phyloP scores from a whole-genome alignment of 2,113 vertebrate genomes.

The Clarias batrachus region DNA sequence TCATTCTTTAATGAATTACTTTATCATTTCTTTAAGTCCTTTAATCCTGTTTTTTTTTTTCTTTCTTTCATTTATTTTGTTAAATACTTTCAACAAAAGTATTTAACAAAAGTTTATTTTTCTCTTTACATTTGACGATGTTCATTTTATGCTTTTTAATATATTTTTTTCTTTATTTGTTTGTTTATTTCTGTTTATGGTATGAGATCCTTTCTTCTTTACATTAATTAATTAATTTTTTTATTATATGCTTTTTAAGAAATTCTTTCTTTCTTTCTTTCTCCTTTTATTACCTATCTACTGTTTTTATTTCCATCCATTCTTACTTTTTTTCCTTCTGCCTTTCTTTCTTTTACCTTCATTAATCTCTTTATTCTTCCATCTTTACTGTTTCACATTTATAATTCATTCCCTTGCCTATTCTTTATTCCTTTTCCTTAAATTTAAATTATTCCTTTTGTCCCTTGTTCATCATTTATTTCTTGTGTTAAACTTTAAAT shows the following conservation, averaged over 20 bases:
- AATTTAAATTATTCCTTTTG: not conserved
- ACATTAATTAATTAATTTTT: not conserved
- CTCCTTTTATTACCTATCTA: too few relatives aligned
- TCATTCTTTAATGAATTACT: not conserved
- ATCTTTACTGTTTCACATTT: not conserved
- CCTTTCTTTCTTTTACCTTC: not conserved
- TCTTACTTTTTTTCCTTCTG: not conserved
- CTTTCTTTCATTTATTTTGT: not conserved
- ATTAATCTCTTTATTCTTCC: not conserved
- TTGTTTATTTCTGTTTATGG: not conserved
- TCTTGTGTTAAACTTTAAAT: not conserved
- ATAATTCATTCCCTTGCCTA: not conserved
- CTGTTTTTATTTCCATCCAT: too few relatives aligned
- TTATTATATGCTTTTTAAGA: too few relatives aligned
- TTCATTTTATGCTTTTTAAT: not conserved
- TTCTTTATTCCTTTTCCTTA: not conserved
- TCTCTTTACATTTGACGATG: not conserved
- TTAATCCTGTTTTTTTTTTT: too few relatives aligned
- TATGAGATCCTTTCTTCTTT: not conserved
- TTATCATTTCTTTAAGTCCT: not conserved
- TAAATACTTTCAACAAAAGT: too few relatives aligned
- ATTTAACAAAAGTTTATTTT: too few relatives aligned
- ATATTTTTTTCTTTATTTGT: not conserved
- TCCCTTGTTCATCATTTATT: not conserved
- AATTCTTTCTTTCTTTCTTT: not conserved